Evolutionary conservation across 1,140 invertebrate species (phyloP).

Genomic region (Danaus melanippus): DNA sequence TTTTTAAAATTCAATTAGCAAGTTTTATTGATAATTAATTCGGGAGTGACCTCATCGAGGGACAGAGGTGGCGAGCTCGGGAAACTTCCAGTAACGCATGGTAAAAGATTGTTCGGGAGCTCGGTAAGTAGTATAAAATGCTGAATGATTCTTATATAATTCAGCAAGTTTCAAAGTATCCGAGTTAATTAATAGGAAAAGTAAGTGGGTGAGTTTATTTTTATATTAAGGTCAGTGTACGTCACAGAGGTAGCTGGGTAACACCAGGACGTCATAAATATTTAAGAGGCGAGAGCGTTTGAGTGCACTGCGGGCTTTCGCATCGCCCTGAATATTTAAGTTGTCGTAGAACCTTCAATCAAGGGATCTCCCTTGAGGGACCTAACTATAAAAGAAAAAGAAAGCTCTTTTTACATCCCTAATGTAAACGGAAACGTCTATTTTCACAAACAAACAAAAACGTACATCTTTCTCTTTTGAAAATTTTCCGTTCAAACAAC

Average conservation of each 20-base stretch:
- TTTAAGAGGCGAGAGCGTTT: conserved; percentile 11
- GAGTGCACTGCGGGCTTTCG: conserved; percentile 11
- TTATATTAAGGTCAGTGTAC: too few species aligned
- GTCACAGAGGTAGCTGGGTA: not conserved
- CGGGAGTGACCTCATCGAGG: conserved; percentile 5
- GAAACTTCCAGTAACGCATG: too few species aligned
- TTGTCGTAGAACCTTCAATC: conserved; percentile 24
- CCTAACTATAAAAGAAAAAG: conserved; percentile 13
- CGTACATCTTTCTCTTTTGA: conserved; percentile 3
- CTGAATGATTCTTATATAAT: too few species aligned
- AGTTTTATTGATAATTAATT: conserved; percentile 26
- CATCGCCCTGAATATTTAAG: conserved; percentile 23
- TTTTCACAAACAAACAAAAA: conserved; percentile 17
- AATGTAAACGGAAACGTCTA: conserved; percentile 18
- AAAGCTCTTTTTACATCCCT: conserved; percentile 14
- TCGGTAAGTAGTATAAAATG: too few species aligned
- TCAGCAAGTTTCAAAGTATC: too few species aligned
- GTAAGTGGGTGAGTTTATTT: too few species aligned
- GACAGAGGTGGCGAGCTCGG: not conserved
- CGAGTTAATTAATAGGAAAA: too few species aligned
- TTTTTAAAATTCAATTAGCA: conserved; percentile 30
- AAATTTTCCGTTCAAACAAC: conserved; percentile 1
- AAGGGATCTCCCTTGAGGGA: conserved; percentile 15
- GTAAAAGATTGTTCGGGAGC: too few species aligned
- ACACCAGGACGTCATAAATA: conserved; percentile 18